Percentiles rank a stretch among this genome's conserved stretches.
phyloP scores from a whole-genome alignment of 2,797 vertebrate genomes.

The Clarias platycephalus region DNA sequence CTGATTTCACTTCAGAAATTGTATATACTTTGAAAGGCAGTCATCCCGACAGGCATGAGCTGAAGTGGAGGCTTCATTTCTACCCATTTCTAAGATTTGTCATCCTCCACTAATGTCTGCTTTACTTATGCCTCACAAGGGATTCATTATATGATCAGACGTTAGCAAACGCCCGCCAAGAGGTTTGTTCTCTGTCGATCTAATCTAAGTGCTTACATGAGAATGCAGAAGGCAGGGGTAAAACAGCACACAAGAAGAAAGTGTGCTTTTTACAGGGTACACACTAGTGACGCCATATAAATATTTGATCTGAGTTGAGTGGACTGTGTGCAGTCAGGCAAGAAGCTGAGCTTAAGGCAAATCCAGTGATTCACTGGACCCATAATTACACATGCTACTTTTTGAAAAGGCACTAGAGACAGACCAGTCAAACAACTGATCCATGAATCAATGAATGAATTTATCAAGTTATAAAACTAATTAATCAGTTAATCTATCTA shows the following conservation, averaged over 20 bases:
- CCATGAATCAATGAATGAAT: neutral
- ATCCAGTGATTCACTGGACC: slow-evolving; percentile 46
- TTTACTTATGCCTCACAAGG: slow-evolving; percentile 45
- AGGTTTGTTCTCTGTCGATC: slow-evolving; percentile 46
- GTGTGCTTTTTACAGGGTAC: slow-evolving; percentile 51
- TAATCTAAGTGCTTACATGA: slow-evolving; percentile 47
- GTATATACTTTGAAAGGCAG: slow-evolving; percentile 45
- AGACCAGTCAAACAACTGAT: too few species aligned
- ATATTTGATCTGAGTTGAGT: slow-evolving; percentile 47
- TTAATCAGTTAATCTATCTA: neutral
- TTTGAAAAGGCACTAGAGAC: slow-evolving; percentile 25
- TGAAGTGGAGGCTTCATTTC: slow-evolving; percentile 24
- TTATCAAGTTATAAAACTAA: too few species aligned
- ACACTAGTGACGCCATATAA: slow-evolving; percentile 51
- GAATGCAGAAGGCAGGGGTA: slow-evolving; percentile 27
- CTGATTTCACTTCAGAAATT: slow-evolving; percentile 34
- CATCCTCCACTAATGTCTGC: slow-evolving; percentile 47
- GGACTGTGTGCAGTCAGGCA: slow-evolving; percentile 33
- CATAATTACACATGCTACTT: slow-evolving; percentile 49
- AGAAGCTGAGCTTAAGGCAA: slow-evolving; percentile 46
- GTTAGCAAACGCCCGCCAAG: slow-evolving; percentile 46
- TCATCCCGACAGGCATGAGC: slow-evolving; percentile 31
- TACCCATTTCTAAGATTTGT: slow-evolving; percentile 46
- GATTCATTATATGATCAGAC: slow-evolving; percentile 52
- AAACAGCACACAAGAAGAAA: slow-evolving; percentile 40